phyloP scores from a whole-genome alignment of 2,888 invertebrate species.

The Willowsia nigromaculata region DNA sequence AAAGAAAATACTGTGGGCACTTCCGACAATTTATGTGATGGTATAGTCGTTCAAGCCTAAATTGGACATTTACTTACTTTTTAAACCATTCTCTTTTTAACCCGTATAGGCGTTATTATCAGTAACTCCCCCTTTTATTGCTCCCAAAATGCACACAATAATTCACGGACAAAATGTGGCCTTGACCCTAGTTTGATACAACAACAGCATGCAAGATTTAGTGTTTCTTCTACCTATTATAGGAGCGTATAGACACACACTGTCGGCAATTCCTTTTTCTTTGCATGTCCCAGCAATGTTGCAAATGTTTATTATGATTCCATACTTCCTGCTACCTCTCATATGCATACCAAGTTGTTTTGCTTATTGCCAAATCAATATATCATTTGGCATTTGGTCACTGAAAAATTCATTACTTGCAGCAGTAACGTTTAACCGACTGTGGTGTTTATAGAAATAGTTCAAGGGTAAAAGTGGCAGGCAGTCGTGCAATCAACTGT shows the following conservation, averaged over 20 bases:
- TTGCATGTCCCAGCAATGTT: no score
- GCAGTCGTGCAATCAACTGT: neutral
- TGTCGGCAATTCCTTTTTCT: neutral
- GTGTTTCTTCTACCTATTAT: neutral
- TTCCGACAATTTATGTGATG: neutral
- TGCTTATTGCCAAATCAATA: slow-evolving; percentile 48
- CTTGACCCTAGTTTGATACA: slow-evolving; percentile 10
- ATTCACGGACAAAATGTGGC: neutral
- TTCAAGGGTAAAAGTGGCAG: slow-evolving; percentile 39
- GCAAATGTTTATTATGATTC: neutral
- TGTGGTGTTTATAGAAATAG: slow-evolving; percentile 33
- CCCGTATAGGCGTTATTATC: neutral
- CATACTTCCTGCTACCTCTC: neutral
- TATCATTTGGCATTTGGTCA: neutral
- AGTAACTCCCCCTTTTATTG: slow-evolving; percentile 14
- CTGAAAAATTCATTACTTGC: slow-evolving; percentile 44
- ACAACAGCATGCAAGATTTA: neutral
- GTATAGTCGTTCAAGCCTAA: slow-evolving; percentile 7
- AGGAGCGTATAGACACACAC: neutral
- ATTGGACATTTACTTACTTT: slow-evolving; percentile 22
- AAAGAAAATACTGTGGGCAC: neutral
- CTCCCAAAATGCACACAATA: neutral
- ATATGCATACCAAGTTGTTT: neutral
- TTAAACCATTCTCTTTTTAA: neutral
- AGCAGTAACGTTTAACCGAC: neutral